phyloP scores from a whole-genome alignment of 2,113 vertebrate species.

The Phylloscopus whistleri region DNA sequence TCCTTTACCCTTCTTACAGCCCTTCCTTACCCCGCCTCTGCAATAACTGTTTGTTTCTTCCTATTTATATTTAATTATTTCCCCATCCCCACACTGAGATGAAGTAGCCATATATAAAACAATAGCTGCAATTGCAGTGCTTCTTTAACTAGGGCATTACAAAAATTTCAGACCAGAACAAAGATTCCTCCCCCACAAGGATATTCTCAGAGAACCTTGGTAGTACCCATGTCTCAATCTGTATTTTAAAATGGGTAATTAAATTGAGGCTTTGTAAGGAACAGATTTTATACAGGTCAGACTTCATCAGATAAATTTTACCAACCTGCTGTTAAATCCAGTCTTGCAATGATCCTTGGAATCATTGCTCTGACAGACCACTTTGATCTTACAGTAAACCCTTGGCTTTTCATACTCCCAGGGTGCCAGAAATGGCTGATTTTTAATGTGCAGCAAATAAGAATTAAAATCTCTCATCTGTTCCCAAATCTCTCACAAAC shows the following conservation, averaged over 20 bases:
- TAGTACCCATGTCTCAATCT: neutral
- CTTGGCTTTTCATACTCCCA: neutral
- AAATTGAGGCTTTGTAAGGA: neutral
- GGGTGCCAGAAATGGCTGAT: neutral
- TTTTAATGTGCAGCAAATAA: neutral
- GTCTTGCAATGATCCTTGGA: neutral
- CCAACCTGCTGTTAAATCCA: neutral
- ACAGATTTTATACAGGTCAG: neutral
- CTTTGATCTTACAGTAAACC: neutral
- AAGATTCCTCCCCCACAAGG: neutral
- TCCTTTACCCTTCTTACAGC: neutral
- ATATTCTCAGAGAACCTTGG: neutral
- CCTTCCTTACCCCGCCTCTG: too few relatives aligned
- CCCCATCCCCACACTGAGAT: neutral
- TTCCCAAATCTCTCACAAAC: neutral
- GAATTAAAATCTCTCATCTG: neutral
- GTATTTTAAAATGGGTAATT: neutral
- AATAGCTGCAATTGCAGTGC: neutral
- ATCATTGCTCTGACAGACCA: neutral
- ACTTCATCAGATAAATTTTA: neutral
- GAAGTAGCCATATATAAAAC: neutral
- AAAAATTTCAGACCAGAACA: neutral
- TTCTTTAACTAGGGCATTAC: neutral
- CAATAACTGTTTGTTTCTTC: neutral
- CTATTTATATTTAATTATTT: neutral